Evolutionary conservation across 2,113 vertebrate genomes (phyloP), one percentile per base, ranked within the genome.

Genomic region (Mustelus asterias): DNA sequence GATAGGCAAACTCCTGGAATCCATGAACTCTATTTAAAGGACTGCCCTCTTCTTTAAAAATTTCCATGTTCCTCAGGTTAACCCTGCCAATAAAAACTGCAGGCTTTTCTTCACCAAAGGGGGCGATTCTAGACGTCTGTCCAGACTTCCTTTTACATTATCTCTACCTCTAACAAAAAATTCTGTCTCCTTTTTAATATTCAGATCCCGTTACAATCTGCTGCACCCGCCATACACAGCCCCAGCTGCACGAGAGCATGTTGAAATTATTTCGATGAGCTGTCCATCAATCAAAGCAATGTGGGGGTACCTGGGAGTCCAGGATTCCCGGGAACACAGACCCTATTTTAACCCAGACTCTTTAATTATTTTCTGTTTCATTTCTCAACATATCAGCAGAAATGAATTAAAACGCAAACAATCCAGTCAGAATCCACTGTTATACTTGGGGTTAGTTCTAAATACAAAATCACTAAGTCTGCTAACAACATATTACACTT

Each of bases 401-500:
- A 95, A 29, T 72, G 94, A 72, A 90, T 60, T 9, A 54, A 3
- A 60, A 95, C 33, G 26, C 41, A 72, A 95, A 26, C 37, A 54
- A 95, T 54, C 41, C 24, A 54, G 65, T 95, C 8, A 95, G 5
- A 72, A 22, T 70, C 67, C 41, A 69, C 92, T 70, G 67, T 76
- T 95, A 95, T n/a, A 72, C 69, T 95, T 95, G 94, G 26, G 69
- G 41, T 13, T 72, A 95, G 22, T 76, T 72, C 69, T 72, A 76
- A 54, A 72, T 44, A 26, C 69, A 72, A 41, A 54, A 95, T 67
- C 24, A 76, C 44, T 26, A 95, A 76, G 44, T 29, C 67, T 70
- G 41, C 41, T 95, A 76, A 76, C 63, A 95, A 76, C 54, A 72
- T 69, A 72, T 29, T 95, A 48, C 94, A 95, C 29, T 95, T 95